phyloP scores from a whole-genome alignment of 2,888 invertebrate species.

The Dusona sp. region DNA sequence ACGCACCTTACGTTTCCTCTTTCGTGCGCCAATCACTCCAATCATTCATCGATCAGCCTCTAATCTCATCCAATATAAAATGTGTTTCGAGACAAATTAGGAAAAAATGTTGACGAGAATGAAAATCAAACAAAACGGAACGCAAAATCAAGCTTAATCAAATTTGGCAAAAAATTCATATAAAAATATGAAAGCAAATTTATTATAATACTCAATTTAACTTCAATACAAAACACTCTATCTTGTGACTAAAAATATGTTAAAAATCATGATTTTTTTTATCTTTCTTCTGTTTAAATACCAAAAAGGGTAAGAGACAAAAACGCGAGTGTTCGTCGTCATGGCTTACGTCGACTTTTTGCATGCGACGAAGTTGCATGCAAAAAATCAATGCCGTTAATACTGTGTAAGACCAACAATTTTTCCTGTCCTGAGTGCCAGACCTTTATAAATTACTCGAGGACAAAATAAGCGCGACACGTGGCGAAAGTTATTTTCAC shows the following conservation, averaged over 20 bases:
- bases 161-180: neutral
- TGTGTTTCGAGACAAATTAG: too few species aligned
- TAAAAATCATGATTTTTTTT: neutral
- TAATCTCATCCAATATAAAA: slow-evolving; percentile 43
- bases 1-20: slow-evolving; percentile 20
- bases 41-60: slow-evolving; percentile 46
- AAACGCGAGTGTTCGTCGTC: neutral
- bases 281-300: neutral
- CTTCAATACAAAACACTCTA: neutral
- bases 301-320: neutral
- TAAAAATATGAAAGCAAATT: neutral
- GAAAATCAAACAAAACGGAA: neutral
- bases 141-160: neutral
- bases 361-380: too few species aligned
- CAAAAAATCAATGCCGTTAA: neutral
- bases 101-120: too few species aligned
- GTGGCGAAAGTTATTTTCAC: neutral
- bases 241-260: neutral
- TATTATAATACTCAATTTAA: neutral
- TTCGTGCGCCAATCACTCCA: slow-evolving; percentile 34
- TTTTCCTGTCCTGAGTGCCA: neutral
- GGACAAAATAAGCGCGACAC: neutral
- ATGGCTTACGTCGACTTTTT: too few species aligned
- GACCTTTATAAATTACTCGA: neutral
- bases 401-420: neutral